phyloP scores from a whole-genome alignment of 2,888 invertebrate genomes.

The Chydorus sphaericus region DNA sequence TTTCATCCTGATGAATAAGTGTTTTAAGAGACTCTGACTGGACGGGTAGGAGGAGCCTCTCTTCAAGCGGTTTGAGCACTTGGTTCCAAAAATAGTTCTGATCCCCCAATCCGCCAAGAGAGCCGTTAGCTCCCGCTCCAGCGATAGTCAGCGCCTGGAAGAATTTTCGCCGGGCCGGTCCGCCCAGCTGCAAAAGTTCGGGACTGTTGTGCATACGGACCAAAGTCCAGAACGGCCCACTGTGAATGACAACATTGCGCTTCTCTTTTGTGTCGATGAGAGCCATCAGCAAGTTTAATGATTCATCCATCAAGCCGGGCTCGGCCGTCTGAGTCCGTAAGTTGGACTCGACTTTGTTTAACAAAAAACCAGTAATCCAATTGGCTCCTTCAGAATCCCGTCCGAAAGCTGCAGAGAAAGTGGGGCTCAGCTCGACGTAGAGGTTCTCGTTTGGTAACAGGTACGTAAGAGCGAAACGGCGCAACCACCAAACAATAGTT shows the following conservation, averaged over 20 bases:
- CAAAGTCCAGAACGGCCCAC: conserved; percentile 39
- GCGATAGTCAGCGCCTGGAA: conserved; percentile 56
- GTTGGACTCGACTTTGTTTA: conserved; percentile 48
- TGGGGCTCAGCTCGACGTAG: conserved; percentile 34
- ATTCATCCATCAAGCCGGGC: conserved; percentile 43
- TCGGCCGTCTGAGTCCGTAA: conserved; percentile 46
- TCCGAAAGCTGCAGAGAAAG: conserved; percentile 46
- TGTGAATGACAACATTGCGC: conserved; percentile 40
- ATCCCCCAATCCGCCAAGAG: conserved; percentile 6
- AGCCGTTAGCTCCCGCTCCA: conserved; percentile 23
- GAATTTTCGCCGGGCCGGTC: conserved; percentile 45
- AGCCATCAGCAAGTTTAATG: conserved; percentile 42
- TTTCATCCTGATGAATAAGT: conserved; percentile 42
- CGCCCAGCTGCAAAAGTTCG: conserved; percentile 38
- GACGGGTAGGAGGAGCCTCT: conserved; percentile 30
- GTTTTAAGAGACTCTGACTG: conserved; percentile 35
- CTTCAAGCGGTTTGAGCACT: conserved; percentile 35
- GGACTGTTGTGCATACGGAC: conserved; percentile 37
- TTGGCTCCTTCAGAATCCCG: conserved; percentile 46
- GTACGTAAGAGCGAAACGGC: conserved; percentile 59
- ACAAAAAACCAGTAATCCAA: conserved; percentile 45
- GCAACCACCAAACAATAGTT: conserved; percentile 62
- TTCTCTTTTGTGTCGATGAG: conserved; percentile 37
- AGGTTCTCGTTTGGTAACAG: conserved; percentile 28
- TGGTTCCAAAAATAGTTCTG: conserved; percentile 13